Evolutionary conservation across 2,888 invertebrate genomes (phyloP).

Genomic region (Epistrophe eligans): DNA sequence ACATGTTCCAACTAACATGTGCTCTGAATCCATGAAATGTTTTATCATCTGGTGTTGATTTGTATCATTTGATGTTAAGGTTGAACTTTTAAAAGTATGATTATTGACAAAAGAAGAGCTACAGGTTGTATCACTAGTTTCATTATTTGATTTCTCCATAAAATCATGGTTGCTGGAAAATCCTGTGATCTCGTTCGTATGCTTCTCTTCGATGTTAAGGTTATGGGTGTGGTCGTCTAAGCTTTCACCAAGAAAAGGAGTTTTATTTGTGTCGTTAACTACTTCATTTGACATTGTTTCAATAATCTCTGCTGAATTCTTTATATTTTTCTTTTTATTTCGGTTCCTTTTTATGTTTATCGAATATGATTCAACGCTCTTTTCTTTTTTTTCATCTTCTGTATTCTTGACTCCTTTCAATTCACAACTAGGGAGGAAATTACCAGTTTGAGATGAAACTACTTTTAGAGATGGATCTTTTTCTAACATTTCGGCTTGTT

Average conservation of each 20-base stretch:
- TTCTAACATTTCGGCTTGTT: background rate
- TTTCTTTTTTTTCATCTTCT: background rate
- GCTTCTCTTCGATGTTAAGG: background rate
- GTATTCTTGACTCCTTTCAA: background rate
- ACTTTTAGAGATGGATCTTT: no score
- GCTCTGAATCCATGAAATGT: background rate
- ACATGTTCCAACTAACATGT: background rate
- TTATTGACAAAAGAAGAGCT: background rate
- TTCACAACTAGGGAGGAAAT: background rate
- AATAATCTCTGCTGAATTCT: background rate
- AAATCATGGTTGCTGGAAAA: background rate
- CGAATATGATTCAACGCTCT: background rate
- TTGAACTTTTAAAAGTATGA: background rate
- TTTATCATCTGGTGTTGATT: constrained; percentile 4
- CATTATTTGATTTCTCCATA: background rate
- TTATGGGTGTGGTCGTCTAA: background rate
- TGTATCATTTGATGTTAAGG: background rate
- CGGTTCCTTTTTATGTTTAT: constrained; percentile 2
- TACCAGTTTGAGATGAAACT: background rate
- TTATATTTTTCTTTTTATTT: background rate
- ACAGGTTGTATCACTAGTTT: background rate
- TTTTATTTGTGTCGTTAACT: background rate
- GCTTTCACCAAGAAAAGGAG: background rate
- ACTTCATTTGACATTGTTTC: background rate
- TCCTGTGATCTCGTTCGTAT: background rate